Base-by-base conservation (phyloP, 2,888 invertebrate genomes). In the Seira musarum region DNA sequence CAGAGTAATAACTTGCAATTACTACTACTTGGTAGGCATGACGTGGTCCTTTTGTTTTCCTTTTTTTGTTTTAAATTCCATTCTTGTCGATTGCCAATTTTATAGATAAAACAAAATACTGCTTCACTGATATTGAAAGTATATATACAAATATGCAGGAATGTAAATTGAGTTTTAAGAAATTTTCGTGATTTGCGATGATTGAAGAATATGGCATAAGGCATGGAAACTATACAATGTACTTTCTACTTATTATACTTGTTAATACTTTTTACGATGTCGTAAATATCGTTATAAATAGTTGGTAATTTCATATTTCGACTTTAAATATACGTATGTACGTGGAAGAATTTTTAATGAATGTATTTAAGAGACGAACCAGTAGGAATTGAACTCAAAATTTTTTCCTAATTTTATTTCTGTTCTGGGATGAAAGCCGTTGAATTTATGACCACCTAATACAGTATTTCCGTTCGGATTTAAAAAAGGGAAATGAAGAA, bases 241-340 rank as follows among this genome's bases (percentile, higher is more conserved):
- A 53, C 53, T 53, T 53, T 53, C 53, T 53, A 53, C 53, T 53
- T 53, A 53, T 30, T 30, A 8, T 30, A 30, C 53, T 53, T 53
- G 53, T 53, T 53, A 53, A 53, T 53, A 30, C 30, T 17, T 53
- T 53, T 53, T 53, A 53, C 13, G 53, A 53, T 53, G 30, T 5
- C 8, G 8, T 30, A 8, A 30, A 30, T 30, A 30, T 30, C 3
- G 8, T 30, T 30, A 8, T 30, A 53, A 3, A 15, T n/a, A n/a
- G 13, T 53, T 53, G 6, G 53, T 53, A 53, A 53, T 53, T 53
- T 53, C 53, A 17, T 53, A 53, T 53, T 53, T 53, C 6, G 17
- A 53, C 53, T 53, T 53, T 53, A 40, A 40, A 40, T 6, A 40
- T 40, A 40, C 6, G 13, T 8, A 40, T 13, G 6, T 8, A 40